phyloP scores from a whole-genome alignment of 2,113 vertebrate species.

The Pampusana beccarii region DNA sequence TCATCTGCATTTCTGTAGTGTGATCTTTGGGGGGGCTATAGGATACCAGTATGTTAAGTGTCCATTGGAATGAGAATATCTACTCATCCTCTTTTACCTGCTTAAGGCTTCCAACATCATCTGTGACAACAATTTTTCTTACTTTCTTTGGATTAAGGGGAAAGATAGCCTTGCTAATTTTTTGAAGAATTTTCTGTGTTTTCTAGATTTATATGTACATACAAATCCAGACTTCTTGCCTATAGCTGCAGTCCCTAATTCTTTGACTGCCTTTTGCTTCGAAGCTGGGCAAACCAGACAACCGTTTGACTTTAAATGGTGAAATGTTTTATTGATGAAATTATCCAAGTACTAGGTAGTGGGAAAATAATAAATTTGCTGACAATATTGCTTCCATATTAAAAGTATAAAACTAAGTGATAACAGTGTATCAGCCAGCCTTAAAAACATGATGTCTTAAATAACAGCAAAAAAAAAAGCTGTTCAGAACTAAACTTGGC shows the following conservation, averaged over 20 bases:
- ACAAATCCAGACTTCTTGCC: not conserved
- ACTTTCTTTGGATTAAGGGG: not conserved
- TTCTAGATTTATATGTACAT: not conserved
- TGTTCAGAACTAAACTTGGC: not conserved
- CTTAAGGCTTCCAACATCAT: not conserved
- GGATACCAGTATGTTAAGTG: not conserved
- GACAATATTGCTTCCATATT: not conserved
- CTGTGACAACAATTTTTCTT: not conserved
- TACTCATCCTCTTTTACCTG: not conserved
- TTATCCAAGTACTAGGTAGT: not conserved
- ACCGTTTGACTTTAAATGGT: not conserved
- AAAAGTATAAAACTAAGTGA: not conserved
- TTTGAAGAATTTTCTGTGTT: not conserved
- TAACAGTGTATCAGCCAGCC: not conserved
- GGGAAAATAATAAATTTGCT: not conserved
- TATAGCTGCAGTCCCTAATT: not conserved
- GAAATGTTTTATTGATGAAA: not conserved
- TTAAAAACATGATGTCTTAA: not conserved
- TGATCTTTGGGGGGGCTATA: too few species aligned
- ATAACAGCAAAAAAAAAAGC: not conserved
- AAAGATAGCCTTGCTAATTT: not conserved
- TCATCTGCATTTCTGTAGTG: too few species aligned
- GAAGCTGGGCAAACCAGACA: not conserved
- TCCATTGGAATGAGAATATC: not conserved
- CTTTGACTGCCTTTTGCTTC: not conserved